A percentile compares a stretch with the other conserved stretches of the same genome.
Evolutionary conservation across 2,888 invertebrate species (phyloP).

Genomic region (Erebia ligea): DNA sequence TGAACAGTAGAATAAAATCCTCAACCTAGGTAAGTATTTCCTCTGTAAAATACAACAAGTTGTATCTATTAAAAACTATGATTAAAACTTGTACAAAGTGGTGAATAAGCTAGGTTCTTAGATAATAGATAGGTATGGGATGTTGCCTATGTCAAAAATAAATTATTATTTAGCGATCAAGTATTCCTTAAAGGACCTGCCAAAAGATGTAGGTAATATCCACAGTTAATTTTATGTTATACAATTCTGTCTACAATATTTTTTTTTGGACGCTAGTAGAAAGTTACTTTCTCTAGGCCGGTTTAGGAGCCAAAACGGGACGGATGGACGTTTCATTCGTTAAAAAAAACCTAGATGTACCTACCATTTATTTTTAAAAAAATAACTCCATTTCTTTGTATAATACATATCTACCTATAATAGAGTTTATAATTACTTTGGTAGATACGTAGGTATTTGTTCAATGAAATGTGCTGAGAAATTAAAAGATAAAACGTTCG

Average conservation of each 20-base stretch:
- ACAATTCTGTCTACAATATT: background rate
- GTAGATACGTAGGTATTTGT: too few relatives aligned
- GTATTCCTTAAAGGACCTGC: background rate
- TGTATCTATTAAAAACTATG: constrained; percentile 25
- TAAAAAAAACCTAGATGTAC: too few relatives aligned
- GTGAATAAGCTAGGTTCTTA: too few relatives aligned
- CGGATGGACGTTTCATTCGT: background rate
- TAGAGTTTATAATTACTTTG: too few relatives aligned
- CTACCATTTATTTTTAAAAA: too few relatives aligned
- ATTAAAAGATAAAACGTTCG: too few relatives aligned
- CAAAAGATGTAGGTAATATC: background rate
- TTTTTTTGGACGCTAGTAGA: background rate
- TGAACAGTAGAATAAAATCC: constrained; percentile 57
- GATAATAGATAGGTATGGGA: too few relatives aligned
- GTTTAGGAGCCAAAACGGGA: background rate
- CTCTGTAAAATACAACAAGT: constrained; percentile 37
- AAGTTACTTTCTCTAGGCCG: background rate
- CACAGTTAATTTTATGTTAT: background rate
- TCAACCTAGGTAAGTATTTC: constrained; percentile 36
- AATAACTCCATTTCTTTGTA: too few relatives aligned
- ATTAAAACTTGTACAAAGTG: constrained; percentile 30
- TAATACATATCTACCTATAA: too few relatives aligned
- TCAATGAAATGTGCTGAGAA: too few relatives aligned
- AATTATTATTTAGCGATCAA: background rate
- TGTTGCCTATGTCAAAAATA: background rate